Evolutionary conservation across 2,113 vertebrate genomes (phyloP), one percentile per base, ranked within the genome.

Genomic region (Nestor notabilis): DNA sequence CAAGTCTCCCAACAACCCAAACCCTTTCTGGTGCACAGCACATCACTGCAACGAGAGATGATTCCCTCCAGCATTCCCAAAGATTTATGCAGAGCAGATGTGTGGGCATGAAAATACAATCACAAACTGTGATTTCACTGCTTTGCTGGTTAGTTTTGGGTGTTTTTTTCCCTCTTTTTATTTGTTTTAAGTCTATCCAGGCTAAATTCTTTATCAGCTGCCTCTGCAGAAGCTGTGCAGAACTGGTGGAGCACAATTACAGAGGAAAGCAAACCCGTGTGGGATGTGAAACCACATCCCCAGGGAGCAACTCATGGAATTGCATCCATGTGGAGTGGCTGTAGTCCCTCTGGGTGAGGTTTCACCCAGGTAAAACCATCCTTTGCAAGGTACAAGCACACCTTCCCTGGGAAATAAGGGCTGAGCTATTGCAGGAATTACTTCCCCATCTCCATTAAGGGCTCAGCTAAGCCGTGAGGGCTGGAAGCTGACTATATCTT

Each of bases 401-500:
- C 37, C 72, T 81, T 69, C 60, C 56, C 2, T 4, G 90, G 55
- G 81, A 92, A 87, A 93, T 69, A 63, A 24, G 25, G 83, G 80
- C 53, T 37, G 39, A 87, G 58, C 49, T 66, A 23, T 2, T 7
- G 46, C 65, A 6, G 13, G 83, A 90, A 70, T 7, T 16, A 27
- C 63, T 68, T 93, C 71, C 90, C 94, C 91, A 68, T 39, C 93
- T 56, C 88, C 60, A 78, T 76, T 81, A 91, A 78, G 85, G 90
- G 77, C 89, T 90, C 89, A 44, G 89, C 87, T 91, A 94, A 92
- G 88, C 88, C 93, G 66, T 0, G 46, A 81, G 89, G 81, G 88
- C 87, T 74, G 56, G 33, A 89, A 92, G 92, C 96, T 96, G 95
- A 96, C 95, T 88, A 47, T 76, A 71, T 90, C 94, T 94, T 97